Evolutionary conservation across 2,113 vertebrate species (phyloP), one percentile per base, ranked within the genome.

Genomic region (Mungos mungo): DNA sequence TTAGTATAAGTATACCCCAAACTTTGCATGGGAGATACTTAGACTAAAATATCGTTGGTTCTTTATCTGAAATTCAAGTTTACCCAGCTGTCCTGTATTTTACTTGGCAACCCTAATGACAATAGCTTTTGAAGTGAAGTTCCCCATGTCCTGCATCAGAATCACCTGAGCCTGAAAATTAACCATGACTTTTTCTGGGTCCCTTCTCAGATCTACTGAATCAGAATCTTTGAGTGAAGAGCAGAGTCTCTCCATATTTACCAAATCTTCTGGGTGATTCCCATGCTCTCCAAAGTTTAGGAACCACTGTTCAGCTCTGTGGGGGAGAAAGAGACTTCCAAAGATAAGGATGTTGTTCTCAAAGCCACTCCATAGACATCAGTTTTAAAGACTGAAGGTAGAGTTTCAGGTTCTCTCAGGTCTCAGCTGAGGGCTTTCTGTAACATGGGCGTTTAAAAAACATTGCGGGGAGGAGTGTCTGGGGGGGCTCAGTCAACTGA

Each of bases 31-130:
- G 25, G 45, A 80, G 25, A 69, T 90, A 79, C 27, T 60, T 23
- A 31, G 1, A 8, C 47, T n/a, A 84, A 88, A 86, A 69, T 12
- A 63, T 38, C 50, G 31, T 57, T 81, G 23, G 13, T n/a, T 79
- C 18, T 69, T 90, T 82, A 84, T 47, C 66, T 86, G 65, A 87
- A 93, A 77, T 54, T 92, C 63, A 72, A 54, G 84, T 92, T 68
- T 80, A 95, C 72, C 27, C 33, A 33, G n/a, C 45, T 9, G 3
- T 57, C 41, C 54, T 71, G 0, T 21, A 65, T 84, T 85, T 90
- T 71, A 52, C 29, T 60, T 66, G 31, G 50, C 27, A 72, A 50
- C 8, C 3, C 18, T n/a, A 7, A 85, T 29, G 29, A 54, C 11
- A 52, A 31, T 45, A 13, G 25, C 25, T 63, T 29, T 21, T 57